Evolutionary conservation across 2,888 invertebrate species (phyloP).

Genomic region (Agrochola litura): DNA sequence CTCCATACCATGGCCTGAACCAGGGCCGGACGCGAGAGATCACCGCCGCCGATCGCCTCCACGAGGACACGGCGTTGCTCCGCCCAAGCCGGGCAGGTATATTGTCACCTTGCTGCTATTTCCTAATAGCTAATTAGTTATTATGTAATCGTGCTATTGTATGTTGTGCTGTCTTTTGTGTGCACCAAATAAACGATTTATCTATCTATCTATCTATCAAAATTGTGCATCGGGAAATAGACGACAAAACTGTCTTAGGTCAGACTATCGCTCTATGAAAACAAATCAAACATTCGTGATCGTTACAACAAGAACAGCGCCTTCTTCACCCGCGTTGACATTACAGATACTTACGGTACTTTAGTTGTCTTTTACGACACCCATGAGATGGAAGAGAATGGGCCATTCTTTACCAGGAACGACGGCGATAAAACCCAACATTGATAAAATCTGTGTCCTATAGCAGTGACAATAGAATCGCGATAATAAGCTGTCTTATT

Average conservation of each 20-base stretch:
- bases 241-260: background rate
- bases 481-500: constrained; percentile 39
- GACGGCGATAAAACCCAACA: constrained; percentile 40
- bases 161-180: too few species aligned
- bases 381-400: constrained; percentile 42
- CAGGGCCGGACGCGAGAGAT: too few species aligned
- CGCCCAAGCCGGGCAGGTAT: too few species aligned
- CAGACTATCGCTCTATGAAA: background rate
- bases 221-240: background rate
- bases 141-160: too few species aligned
- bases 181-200: too few species aligned
- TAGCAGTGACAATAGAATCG: constrained; percentile 42
- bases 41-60: too few species aligned
- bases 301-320: background rate
- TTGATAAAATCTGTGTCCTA: constrained; percentile 44
- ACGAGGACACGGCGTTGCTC: too few species aligned
- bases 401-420: constrained; percentile 43
- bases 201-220: too few species aligned
- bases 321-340: constrained; percentile 27
- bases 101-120: too few species aligned
- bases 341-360: constrained; percentile 35
- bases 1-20: too few species aligned
- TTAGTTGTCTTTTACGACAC: constrained; percentile 41
- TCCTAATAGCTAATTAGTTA: too few species aligned
- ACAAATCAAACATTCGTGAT: background rate